Conservation (phyloP, 2,797 vertebrate genomes). For the Squalus acanthias region DNA sequence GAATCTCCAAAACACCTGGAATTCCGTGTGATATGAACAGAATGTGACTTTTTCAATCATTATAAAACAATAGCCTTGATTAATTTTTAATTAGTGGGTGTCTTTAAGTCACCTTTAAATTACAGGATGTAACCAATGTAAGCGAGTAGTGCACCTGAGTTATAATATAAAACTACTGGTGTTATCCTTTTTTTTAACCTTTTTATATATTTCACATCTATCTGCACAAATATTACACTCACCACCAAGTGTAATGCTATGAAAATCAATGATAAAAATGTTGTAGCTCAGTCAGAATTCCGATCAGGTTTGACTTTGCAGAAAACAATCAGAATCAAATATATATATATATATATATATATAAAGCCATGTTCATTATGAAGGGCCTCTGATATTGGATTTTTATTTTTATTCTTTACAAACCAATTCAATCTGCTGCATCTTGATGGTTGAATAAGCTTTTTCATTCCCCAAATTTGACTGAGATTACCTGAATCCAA, state of each 20-base stretch:
- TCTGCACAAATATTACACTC: not conserved
- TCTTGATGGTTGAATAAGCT: conserved; percentile 64
- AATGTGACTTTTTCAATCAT: not conserved
- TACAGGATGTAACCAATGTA: not conserved
- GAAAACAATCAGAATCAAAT: conserved; percentile 64
- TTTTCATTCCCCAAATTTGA: conserved; percentile 69
- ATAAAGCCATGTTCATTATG: conserved; percentile 51
- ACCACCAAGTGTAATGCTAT: conserved; percentile 17
- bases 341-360: conserved; percentile 45
- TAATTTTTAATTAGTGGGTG: not conserved
- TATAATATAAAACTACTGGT: not conserved
- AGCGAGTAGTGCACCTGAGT: not conserved
- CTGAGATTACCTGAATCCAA: conserved; percentile 68
- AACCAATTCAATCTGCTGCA: conserved; percentile 56
- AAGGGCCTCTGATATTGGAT: conserved; percentile 54
- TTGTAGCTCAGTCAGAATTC: conserved; percentile 53
- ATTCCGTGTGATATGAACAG: not conserved
- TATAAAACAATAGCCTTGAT: not conserved
- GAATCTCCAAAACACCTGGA: not conserved
- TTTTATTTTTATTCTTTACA: conserved; percentile 50
- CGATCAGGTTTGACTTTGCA: conserved; percentile 45
- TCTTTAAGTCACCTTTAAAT: not conserved
- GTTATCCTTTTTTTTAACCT: not conserved
- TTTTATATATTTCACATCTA: not conserved
- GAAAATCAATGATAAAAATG: not conserved